These are phyloP conservation scores for Silurus lanzhouensis DNA, from an alignment of 2,797 vertebrate species.

Conservation along the genomic window DNA sequence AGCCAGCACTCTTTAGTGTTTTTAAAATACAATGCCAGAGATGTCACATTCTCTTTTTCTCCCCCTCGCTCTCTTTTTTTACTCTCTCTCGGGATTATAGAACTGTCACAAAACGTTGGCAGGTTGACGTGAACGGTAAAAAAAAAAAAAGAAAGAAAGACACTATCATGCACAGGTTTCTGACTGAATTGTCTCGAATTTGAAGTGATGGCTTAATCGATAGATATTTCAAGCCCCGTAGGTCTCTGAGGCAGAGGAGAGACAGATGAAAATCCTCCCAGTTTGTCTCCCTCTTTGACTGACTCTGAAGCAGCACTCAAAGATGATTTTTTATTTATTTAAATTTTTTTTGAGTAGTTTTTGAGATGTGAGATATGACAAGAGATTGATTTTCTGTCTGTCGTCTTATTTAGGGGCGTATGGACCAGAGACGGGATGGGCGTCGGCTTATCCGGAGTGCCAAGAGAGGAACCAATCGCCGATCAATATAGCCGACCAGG, in stretches of 20 bases:
- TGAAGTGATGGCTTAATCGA: conserved; percentile 41
- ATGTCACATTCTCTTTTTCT: background rate
- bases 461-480: conserved; percentile 89
- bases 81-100: background rate
- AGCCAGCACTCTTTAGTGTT: background rate
- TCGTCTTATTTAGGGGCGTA: conserved; percentile 77
- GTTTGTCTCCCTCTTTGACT: conserved; percentile 38
- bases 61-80: background rate
- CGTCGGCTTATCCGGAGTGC: conserved; percentile 83
- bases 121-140: conserved; percentile 33
- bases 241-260: conserved; percentile 16
- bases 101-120: conserved; percentile 22
- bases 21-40: background rate
- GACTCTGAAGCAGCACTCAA: conserved; percentile 16
- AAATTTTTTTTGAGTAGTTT: conserved; percentile 5
- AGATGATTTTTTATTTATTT: background rate
- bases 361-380: conserved; percentile 14
- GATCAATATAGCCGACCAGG: conserved; percentile 87
- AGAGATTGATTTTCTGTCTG: conserved; percentile 45
- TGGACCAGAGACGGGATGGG: conserved; percentile 91
- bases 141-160: background rate
- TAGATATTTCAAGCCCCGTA: conserved; percentile 14
- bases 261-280: conserved; percentile 19
- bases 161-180: background rate
- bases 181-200: conserved; percentile 42